Base-by-base conservation (phyloP, 2,888 invertebrate species). In the Sinelater perroti region DNA sequence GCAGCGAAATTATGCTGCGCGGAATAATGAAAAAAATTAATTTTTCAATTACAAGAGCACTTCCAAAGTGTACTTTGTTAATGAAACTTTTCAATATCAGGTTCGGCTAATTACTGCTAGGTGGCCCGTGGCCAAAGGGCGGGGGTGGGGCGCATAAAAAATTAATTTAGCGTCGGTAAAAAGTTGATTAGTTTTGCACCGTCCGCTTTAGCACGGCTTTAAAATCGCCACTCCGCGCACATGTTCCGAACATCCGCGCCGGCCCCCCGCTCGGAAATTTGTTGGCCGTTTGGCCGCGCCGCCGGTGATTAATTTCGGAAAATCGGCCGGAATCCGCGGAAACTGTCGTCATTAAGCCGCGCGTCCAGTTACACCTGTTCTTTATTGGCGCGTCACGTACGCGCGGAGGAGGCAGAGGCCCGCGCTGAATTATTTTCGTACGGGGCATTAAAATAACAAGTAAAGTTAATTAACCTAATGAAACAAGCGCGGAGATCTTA, bases 11-110 rank as follows among this genome's bases (percentile, higher is more conserved):
- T 51, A 57, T 61, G 56, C 53, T 45, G 52, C 51, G 52, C 64
- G 67, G 64, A 70, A 69, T 72, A 71, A 72, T 72, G 71, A 71
- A 72, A 72, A 72, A 71, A 70, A 71, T 70, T 69, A 70, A 71
- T 71, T 70, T 72, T 71, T 71, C 71, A 71, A 71, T 71, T 70
- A 71, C 68, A 67, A 66, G 67, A 71, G 62, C 61, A 65, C 65
- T 67, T 65, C 60, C 61, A 64, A 65, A 67, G 71, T 72, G 72
- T 72, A 70, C 69, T 71, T 69, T 70, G 72, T 70, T 72, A 71
- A 72, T 71, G 72, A 71, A 72, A 71, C 66, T 70, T 70, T 69
- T 68, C 68, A 59, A 67, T 67, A 65, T 61, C 65, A 55, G 60
- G 67, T 68, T 68, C 67, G 63, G 66, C 68, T 71, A 70, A 71